Conservation (phyloP, 2,888 invertebrate genomes). For the Falcaria lacertinaria region DNA sequence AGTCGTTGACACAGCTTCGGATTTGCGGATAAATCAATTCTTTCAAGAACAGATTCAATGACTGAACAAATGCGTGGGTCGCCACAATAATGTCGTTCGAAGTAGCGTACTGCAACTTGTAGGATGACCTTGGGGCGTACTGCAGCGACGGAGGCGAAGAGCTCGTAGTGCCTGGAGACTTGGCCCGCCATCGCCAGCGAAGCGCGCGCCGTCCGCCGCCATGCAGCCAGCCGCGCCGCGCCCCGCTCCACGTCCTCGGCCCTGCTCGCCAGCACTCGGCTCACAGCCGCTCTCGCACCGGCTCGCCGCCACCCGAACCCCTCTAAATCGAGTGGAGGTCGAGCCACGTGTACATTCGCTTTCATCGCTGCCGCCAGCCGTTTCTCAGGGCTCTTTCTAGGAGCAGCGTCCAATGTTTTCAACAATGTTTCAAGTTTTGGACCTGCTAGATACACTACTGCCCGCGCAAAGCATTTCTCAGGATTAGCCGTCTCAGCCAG, state of each 20-base stretch:
- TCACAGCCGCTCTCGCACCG: constrained; percentile 47
- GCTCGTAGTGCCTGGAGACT: constrained; percentile 18
- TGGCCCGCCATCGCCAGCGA: constrained; percentile 36
- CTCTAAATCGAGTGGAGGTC: constrained; percentile 33
- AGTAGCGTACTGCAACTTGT: constrained; percentile 30
- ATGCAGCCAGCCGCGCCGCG: constrained; percentile 27
- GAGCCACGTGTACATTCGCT: constrained; percentile 37
- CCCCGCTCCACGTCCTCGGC: constrained; percentile 20
- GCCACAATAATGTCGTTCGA: constrained; percentile 14
- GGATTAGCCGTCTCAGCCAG: constrained; percentile 3
- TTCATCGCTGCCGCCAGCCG: constrained; percentile 31
- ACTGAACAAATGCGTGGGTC: constrained; percentile 39
- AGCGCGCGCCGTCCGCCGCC: constrained; percentile 33
- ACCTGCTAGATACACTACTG: constrained; percentile 15
- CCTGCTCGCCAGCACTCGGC: constrained; percentile 32
- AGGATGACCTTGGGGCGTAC: constrained; percentile 35
- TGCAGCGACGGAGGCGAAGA: constrained; percentile 23
- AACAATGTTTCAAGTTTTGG: constrained; percentile 7
- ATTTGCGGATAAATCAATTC: constrained; percentile 19
- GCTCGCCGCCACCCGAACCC: constrained; percentile 30
- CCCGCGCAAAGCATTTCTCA: constrained; percentile 13
- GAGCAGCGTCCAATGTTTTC: not conserved
- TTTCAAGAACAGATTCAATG: constrained; percentile 31
- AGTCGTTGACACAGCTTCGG: constrained; percentile 9
- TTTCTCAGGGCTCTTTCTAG: not conserved